Base-by-base conservation (phyloP, 35 echinoderm and acorn worm genomes). In the Apostichopus californicus region DNA sequence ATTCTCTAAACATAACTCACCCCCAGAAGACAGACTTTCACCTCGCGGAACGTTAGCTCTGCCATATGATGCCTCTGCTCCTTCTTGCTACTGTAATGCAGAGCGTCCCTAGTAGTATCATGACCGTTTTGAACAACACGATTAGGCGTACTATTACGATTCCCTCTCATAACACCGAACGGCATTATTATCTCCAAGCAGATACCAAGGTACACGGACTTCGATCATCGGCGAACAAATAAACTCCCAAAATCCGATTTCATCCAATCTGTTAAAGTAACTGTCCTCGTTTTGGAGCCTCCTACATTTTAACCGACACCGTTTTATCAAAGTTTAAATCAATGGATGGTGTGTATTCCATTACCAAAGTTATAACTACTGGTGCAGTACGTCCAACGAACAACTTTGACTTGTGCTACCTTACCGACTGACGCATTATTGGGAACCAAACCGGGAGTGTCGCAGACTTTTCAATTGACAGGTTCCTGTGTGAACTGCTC, bases 21-120 rank as follows among this genome's bases (percentile, higher is more conserved):
- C 54, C 81, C 81, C 57, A 85, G 52, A n/a, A 85, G 54, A 85
- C 81, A 85, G n/a, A 85, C 81, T 85, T 85, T 85, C 55, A 85
- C 81, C 81, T 85, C 81, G 3, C 81, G 81, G 56, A 85, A 59
- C 55, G 81, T 75, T 75, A 18, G 14, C 20, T 75, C 71, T 4
- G 71, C 71, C 71, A 75, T 75, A 18, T 75, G 71, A 75, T 75
- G 15, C 15, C 20, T 20, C 6, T 75, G 14, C 15, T 75, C 71
- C 17, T 18, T 18, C n/a, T 13, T 75, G 7, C 14, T 22, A 7
- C 14, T 75, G 14, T 18, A 18, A n/a, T 7, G 1, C 14, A 18
- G n/a, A 18, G 14, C 71, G 21, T 75, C 71, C n/a, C 71, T 75
- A 18, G 14, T 75, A 18, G 14, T 18, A 61, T 61, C 58, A 75